Conservation (phyloP, 2,888 invertebrate species). For the Nudaria mundana region DNA sequence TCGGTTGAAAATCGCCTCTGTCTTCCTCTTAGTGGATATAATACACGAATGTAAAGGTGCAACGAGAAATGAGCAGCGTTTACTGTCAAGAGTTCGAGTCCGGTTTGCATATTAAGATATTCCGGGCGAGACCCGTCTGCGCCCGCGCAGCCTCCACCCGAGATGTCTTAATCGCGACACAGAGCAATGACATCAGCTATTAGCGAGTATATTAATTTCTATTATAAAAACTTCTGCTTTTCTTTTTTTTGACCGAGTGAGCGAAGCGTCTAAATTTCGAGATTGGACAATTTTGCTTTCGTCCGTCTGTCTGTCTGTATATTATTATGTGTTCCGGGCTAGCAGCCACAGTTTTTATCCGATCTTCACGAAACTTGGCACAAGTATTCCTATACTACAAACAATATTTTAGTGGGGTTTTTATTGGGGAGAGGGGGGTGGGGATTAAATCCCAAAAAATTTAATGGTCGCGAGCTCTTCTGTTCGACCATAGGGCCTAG, state of each 20-base stretch:
- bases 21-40: conserved; percentile 2
- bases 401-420: neutral
- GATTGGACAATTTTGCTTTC: too few relatives aligned
- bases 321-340: too few relatives aligned
- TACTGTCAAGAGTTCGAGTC: conserved; percentile 24
- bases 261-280: too few relatives aligned
- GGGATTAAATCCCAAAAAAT: too few relatives aligned
- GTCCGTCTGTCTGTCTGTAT: too few relatives aligned
- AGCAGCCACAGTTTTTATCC: too few relatives aligned
- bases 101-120: conserved; percentile 66
- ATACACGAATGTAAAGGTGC: conserved; percentile 18
- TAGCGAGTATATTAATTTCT: neutral
- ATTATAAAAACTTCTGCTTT: neutral
- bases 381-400: neutral
- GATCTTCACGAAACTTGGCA: too few relatives aligned
- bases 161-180: conserved; percentile 59
- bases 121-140: conserved; percentile 40
- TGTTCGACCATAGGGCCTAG: too few relatives aligned
- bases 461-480: too few relatives aligned
- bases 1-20: conserved; percentile 1
- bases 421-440: too few relatives aligned
- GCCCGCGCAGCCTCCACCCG: conserved; percentile 31
- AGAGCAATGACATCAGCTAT: conserved; percentile 37
- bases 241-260: too few relatives aligned
- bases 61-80: conserved; percentile 27